Evolutionary conservation across 1,140 invertebrate species (phyloP).

Genomic region (Drosophila parabipectinata): DNA sequence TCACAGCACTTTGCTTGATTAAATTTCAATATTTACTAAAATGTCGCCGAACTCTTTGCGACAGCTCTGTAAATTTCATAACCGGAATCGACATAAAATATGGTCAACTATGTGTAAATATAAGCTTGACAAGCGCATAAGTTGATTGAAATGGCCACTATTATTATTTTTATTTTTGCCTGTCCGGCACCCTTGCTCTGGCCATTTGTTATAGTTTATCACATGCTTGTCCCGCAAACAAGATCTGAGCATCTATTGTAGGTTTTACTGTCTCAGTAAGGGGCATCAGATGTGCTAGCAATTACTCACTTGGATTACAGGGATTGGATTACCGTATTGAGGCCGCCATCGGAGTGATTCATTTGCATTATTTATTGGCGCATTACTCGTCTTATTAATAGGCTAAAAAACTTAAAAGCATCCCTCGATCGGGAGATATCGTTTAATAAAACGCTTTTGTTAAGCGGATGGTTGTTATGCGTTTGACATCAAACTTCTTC

Average conservation of each 20-base stretch:
- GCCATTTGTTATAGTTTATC: conserved; percentile 61
- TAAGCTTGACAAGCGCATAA: conserved; percentile 72
- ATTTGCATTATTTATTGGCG: conserved; percentile 20
- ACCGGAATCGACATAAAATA: conserved; percentile 82
- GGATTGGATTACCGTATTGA: conserved; percentile 29
- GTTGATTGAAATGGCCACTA: conserved; percentile 48
- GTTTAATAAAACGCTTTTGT: background rate
- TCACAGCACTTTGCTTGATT: conserved; percentile 79
- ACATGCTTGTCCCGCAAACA: conserved; percentile 25
- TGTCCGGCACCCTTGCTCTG: conserved; percentile 2
- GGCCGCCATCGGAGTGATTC: conserved; percentile 28
- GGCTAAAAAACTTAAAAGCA: background rate
- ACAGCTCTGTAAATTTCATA: conserved; percentile 82
- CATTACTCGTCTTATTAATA: conserved; percentile 5
- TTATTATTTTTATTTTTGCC: background rate
- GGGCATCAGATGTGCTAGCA: conserved; percentile 30
- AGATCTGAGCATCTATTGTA: conserved; percentile 1
- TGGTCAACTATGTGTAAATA: conserved; percentile 78
- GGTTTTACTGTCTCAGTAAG: conserved; percentile 15
- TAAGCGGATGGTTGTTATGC: conserved; percentile 7
- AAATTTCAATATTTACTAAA: conserved; percentile 83
- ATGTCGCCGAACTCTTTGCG: conserved; percentile 82
- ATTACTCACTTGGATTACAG: conserved; percentile 25
- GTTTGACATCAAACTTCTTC: conserved; percentile 11
- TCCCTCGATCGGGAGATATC: background rate